Percentiles rank a stretch among this genome's conserved stretches.
phyloP scores from a whole-genome alignment of 2,113 vertebrate species.

The Setophaga kirtlandii region DNA sequence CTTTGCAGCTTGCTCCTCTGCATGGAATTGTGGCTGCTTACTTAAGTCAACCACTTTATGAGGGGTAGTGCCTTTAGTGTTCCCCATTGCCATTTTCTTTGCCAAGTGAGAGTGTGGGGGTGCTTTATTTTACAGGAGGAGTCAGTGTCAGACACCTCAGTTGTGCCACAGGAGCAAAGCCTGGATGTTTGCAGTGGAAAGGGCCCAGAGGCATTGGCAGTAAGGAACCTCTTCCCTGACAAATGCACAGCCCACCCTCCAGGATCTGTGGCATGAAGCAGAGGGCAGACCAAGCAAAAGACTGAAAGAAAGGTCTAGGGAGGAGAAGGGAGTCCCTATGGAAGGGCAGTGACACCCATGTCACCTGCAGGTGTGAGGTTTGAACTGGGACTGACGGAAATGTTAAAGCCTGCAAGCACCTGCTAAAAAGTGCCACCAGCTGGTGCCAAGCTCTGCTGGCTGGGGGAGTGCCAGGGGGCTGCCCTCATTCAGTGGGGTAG shows the following conservation, averaged over 20 bases:
- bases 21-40: neutral
- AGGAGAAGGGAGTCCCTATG: fast-evolving
- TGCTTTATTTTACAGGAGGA: neutral
- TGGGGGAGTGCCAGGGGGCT: neutral
- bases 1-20: neutral
- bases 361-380: neutral
- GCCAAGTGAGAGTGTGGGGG: neutral
- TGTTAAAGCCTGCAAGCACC: no score
- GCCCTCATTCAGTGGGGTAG: fast-evolving
- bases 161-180: neutral
- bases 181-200: neutral
- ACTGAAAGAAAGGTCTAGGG: neutral
- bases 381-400: neutral
- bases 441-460: neutral
- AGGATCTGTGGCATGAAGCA: neutral
- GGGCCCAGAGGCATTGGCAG: neutral
- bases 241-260: neutral
- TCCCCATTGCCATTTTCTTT: neutral
- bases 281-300: neutral
- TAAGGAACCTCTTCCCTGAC: neutral
- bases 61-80: neutral
- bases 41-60: neutral
- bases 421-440: fast-evolving
- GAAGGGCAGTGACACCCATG: neutral
- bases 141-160: neutral